Base-by-base conservation (phyloP, 1,140 invertebrate genomes). In the Acromyrmex echinatior region DNA sequence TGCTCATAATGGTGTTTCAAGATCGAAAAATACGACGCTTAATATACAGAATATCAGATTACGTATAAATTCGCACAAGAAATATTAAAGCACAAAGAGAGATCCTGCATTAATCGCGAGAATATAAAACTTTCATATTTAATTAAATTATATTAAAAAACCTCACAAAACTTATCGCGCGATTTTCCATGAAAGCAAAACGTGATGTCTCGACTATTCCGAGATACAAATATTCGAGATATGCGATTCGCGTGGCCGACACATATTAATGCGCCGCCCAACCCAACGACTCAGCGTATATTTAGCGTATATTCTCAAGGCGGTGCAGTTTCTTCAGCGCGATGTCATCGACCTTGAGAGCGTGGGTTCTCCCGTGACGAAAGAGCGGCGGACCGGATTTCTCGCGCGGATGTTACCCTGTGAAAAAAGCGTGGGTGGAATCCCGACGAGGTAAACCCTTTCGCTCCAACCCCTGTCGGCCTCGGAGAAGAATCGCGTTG, bases 361-460 rank as follows among this genome's bases (percentile, higher is more conserved):
- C 56, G 56, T n/a, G 56, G 25, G 21, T 51, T 73, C 63, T 60
- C n/a, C 9, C 63, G 31, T 18, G 68, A 49, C 78, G 71, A 92
- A 88, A 77, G 49, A 77, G 49, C 79, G 28, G 62, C 21, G n/a
- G 62, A 45, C 39, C 49, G 77, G 80, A 87, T 92, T 92, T 89
- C 90, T 91, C 86, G 79, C 60, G 53, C 76, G 74, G 90, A 94
- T 95, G 92, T 90, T 94, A 65, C 86, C 94, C 94, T 95, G 93
- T 93, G 94, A 95, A 93, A 95, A 95, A 95, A 95, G 94, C 95
- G 94, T 95, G 95, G 95, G 94, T 95, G 94, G 94, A 95, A 95
- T 95, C 94, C 94, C 94, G 92, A 92, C 93, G 91, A 93, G 93
- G 71, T 81, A 87, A 94, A 95, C 92, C 94, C 93, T 94, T 95